Percentiles rank a stretch among this genome's conserved stretches.
These are phyloP conservation scores for Stichodactyla mertensii DNA, from an alignment of 64 coral and sea anemone genomes.

Conservation along the genomic window DNA sequence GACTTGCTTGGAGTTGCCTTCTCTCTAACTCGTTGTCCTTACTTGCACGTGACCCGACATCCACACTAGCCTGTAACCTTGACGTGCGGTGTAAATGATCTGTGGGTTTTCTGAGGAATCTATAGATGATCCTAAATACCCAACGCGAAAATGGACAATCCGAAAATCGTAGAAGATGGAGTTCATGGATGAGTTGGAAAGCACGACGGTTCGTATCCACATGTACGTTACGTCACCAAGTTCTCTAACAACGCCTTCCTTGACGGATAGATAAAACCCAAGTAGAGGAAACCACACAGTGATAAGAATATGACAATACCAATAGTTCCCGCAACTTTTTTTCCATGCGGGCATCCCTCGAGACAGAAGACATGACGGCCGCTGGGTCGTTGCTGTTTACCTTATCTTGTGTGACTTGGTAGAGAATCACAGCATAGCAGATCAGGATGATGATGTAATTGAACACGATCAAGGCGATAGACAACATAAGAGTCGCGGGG, in stretches of 20 bases:
- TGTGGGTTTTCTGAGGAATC: not conserved
- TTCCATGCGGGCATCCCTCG: not conserved
- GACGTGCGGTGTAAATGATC: not conserved
- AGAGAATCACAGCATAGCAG: slow-evolving; percentile 6
- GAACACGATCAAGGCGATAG: not conserved
- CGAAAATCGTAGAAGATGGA: slow-evolving; percentile 30
- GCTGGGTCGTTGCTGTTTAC: not conserved
- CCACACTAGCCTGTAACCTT: no score
- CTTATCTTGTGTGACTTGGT: slow-evolving; percentile 1
- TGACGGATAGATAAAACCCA: slow-evolving; percentile 1
- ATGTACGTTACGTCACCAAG: slow-evolving; percentile 22
- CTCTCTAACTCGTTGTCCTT: no score
- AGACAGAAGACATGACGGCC: not conserved
- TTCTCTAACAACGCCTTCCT: slow-evolving; percentile 2
- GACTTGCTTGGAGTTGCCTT: no score
- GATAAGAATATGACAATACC: slow-evolving; percentile 29
- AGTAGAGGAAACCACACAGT: slow-evolving; percentile 19
- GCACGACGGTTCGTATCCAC: slow-evolving; percentile 27
- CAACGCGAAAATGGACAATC: slow-evolving; percentile 19
- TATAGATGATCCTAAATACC: not conserved
- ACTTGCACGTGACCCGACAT: no score
- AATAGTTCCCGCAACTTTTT: slow-evolving; percentile 12
- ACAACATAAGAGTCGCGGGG: not conserved
- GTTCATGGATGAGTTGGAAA: slow-evolving; percentile 47
- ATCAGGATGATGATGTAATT: slow-evolving; percentile 15